These are phyloP conservation scores for Catharus minimus DNA, from an alignment of 2,113 vertebrate species.

Conservation along the genomic window DNA sequence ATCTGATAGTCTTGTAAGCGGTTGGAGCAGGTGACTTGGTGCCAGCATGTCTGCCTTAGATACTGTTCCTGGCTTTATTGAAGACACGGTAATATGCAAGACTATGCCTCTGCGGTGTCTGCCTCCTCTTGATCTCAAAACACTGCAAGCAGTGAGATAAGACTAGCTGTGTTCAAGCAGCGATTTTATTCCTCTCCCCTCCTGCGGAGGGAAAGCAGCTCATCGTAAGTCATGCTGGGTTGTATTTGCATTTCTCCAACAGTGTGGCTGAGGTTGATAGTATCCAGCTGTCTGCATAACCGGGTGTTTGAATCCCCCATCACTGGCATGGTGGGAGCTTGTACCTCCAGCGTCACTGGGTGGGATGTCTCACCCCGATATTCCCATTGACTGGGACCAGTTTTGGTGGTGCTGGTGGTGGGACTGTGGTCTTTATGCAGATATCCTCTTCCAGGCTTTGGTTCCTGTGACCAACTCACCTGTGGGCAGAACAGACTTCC, in stretches of 20 bases:
- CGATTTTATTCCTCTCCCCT: not conserved
- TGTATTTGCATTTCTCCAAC: not conserved
- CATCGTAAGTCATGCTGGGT: not conserved
- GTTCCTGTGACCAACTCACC: not conserved
- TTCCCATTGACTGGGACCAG: fast-evolving
- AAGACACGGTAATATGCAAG: not conserved
- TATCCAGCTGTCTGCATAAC: not conserved
- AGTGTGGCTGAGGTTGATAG: not conserved
- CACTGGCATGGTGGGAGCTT: not conserved
- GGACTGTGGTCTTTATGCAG: not conserved
- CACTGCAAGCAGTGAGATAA: not conserved
- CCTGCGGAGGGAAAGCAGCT: not conserved
- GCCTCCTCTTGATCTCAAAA: not conserved
- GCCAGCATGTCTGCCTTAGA: conserved; percentile 7
- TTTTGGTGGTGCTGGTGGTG: not conserved
- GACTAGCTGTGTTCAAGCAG: not conserved
- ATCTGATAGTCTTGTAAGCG: not conserved
- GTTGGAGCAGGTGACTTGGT: conserved; percentile 33
- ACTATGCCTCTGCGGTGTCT: not conserved
- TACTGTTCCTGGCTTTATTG: conserved; percentile 32
- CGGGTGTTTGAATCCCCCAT: not conserved
- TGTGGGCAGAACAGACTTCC: not conserved
- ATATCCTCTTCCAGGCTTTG: not conserved
- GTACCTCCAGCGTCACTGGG: fast-evolving
- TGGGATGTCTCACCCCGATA: fast-evolving